Base-by-base conservation (phyloP, 2,888 invertebrate genomes). In the Bombylius major region DNA sequence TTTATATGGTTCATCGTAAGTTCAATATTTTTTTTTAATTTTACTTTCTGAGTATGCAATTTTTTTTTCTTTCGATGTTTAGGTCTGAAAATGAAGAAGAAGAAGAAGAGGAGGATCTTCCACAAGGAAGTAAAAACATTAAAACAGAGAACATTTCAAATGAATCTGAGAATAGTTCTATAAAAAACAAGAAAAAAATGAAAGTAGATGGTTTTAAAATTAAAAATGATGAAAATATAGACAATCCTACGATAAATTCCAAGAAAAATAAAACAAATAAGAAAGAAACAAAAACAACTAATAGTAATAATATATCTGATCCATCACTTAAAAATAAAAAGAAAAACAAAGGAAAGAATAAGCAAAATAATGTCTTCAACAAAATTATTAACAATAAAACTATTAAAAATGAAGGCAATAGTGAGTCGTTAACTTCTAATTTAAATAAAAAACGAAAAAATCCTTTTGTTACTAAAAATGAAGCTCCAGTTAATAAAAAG, bases 1-100 rank as follows among this genome's bases (percentile, higher is more conserved):
- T 67, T 75, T 94, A 39, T 94, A 85, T 71, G 75, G 70, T 63
- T 77, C 76, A 62, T 68, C 69, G 70, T 69, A 65, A 64, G 70
- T 65, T 42, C 44, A 52, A 45, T 54, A 42, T 6, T 49, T 48
- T 14, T 47, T n/a, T 3, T 42, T 5, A 42, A 42, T 42, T 5
- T 36, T 7, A 42, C 11, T 42, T 11, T 42, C 11, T 8, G 9
- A 4, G 6, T 8, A 42, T 42, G 6, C 1, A 5, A 5, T 42
- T 42, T 42, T 42, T 23, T 23, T 3, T 23, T 23, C 23, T 2
- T 23, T 11, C 12, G 1, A 11, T 42, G 57, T 54, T 44, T 39
- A 69, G 71, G 8, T 72, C 72, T 12, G 70, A 75, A 36, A 75
- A 72, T n/a, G 66, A 66, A 44, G 65, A 67, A 11, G 62, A 60